phyloP scores from a whole-genome alignment of 2,888 invertebrate genomes.

The Cylloceria caligata region DNA sequence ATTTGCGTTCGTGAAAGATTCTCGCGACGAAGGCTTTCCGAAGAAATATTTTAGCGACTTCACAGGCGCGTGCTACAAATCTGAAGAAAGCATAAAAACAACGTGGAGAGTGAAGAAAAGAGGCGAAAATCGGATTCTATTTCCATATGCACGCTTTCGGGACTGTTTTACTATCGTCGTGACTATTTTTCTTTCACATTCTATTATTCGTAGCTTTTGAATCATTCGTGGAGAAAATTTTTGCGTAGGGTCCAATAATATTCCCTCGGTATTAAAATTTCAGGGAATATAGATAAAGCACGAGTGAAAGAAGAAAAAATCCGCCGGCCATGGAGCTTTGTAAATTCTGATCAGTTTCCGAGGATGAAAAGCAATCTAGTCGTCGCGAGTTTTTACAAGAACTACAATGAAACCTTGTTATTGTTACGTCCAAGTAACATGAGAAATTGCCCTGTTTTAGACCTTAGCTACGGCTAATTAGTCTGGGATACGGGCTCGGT shows the following conservation, averaged over 20 bases:
- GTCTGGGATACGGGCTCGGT: too few species aligned
- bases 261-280: conserved; percentile 4
- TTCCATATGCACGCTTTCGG: conserved; percentile 29
- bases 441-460: conserved; percentile 8
- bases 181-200: conserved; percentile 50
- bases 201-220: conserved; percentile 21
- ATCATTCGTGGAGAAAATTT: conserved; percentile 34
- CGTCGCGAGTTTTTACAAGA: conserved; percentile 51
- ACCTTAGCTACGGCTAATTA: too few species aligned
- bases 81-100: conserved; percentile 11
- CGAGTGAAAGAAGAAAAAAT: conserved; percentile 45
- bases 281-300: background rate
- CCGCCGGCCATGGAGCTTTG: conserved; percentile 20
- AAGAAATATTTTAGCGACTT: conserved; percentile 34
- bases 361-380: conserved; percentile 54
- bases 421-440: conserved; percentile 48
- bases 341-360: conserved; percentile 59
- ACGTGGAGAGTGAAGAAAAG: conserved; percentile 6
- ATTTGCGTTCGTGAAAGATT: conserved; percentile 55
- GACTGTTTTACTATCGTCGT: conserved; percentile 43
- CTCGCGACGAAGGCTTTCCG: conserved; percentile 32
- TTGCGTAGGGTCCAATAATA: background rate
- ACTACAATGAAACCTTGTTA: conserved; percentile 63
- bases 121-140: conserved; percentile 42
- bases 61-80: conserved; percentile 40